Evolutionary conservation across 2,797 vertebrate genomes (phyloP), one percentile per base, ranked within the genome.

Genomic region (Helicolenus hilgendorfi): DNA sequence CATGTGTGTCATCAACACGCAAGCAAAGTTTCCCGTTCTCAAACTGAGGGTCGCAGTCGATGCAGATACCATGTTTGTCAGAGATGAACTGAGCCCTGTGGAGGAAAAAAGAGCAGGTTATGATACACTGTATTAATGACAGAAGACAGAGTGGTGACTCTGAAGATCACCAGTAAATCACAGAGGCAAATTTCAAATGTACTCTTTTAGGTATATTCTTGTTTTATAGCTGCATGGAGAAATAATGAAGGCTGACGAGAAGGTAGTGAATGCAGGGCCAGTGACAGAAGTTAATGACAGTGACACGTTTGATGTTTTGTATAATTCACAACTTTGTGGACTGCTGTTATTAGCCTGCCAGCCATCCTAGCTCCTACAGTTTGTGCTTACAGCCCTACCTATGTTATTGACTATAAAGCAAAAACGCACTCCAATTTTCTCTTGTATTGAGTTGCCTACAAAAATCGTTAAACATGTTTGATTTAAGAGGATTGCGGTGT

Each of bases 1-100:
- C 73, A 20, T 69, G 4, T 0, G 74, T 9, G 0, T 0, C 56
- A 15, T 84, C 67, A 69, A 97, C 86, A 0, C 2, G 1, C 55
- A 98, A 80, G 55, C 33, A 33, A 36, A 98, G 94, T 15, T 73
- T 93, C 7, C 98, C 98, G 0, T 97, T 63, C 6, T 38, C 20
- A 14, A 81, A 62, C 63, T 79, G 86, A 0, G 7, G 24, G 1
- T 96, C 65, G 0, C 97, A 97, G 76, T 59, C 18, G 35, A 99
- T 97, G n/a, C 81, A 63, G 33, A 99, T 82, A 0, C 97, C 98
- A 0, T 95, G 71, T 92, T 98, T 98, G 85, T 97, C 96, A 0
- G 95, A 73, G 72, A 97, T 89, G 71, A 98, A 96, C 70, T 93
- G 62, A 13, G 90, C 38, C 93, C 98, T 99, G 92, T 0, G 18